A percentile compares a stretch with the other conserved stretches of the same genome.
Conservation (phyloP, 2,797 vertebrate genomes). For the Sitta carolinensis region DNA sequence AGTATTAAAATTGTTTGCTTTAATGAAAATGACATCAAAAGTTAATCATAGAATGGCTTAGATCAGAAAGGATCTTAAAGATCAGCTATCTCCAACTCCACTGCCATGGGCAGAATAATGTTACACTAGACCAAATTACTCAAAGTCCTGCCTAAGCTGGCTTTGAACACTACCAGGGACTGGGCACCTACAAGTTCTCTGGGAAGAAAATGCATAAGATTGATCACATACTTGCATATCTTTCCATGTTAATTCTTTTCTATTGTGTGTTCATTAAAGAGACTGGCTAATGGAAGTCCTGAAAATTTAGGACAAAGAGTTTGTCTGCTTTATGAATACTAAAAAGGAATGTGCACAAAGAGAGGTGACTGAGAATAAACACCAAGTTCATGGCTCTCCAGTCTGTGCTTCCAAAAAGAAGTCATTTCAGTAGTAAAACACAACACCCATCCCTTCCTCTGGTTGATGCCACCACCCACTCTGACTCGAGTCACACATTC, state of each 20-base stretch:
- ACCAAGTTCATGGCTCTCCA: not conserved
- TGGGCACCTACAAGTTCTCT: not conserved
- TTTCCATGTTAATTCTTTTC: not conserved
- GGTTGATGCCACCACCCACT: not conserved
- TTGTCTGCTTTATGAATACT: not conserved
- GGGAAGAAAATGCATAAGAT: not conserved
- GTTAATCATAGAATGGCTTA: not conserved
- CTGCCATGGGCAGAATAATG: not conserved
- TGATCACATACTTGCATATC: not conserved
- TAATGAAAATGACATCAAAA: not conserved
- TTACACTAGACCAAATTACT: not conserved
- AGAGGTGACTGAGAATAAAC: not conserved
- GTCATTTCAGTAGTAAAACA: not conserved
- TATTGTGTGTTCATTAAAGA: not conserved
- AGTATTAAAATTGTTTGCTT: not conserved
- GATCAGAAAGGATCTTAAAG: not conserved
- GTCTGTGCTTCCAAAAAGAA: not conserved
- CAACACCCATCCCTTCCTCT: not conserved
- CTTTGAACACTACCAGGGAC: not conserved
- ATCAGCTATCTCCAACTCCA: not conserved
- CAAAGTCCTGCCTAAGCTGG: not conserved
- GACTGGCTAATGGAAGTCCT: not conserved
- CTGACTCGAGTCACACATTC: not conserved
- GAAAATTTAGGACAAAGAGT: not conserved
- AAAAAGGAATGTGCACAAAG: not conserved